Evolutionary conservation across 2,113 vertebrate genomes (phyloP).

Genomic region (Apodemus speciosus): DNA sequence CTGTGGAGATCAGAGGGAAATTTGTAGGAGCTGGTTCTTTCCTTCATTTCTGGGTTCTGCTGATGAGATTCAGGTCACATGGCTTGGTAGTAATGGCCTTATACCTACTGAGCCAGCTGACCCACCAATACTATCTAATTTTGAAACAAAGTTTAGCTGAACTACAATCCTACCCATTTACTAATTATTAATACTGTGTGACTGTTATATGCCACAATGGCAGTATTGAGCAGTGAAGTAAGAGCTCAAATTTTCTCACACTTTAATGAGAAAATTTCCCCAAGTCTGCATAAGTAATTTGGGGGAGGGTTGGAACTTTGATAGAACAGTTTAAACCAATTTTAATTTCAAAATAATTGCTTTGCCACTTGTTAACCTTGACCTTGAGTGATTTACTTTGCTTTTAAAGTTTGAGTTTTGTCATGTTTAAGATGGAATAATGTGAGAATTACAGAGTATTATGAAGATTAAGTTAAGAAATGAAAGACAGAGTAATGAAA

Average conservation of each 20-base stretch:
- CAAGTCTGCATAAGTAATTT: background rate
- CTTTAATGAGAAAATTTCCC: background rate
- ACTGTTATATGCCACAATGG: background rate
- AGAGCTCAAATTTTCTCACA: background rate
- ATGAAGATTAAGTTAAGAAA: slow-evolving; percentile 4
- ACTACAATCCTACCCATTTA: background rate
- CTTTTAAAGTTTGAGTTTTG: background rate
- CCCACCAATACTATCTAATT: background rate
- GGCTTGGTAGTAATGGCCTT: background rate
- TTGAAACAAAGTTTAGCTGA: background rate
- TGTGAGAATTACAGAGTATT: background rate
- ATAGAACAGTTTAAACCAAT: background rate
- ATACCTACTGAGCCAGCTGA: background rate
- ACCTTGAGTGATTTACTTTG: background rate
- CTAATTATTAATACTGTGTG: background rate
- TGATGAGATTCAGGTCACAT: background rate
- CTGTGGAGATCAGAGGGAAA: background rate
- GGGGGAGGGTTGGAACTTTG: background rate
- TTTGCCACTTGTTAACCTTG: background rate
- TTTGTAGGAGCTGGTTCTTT: background rate
- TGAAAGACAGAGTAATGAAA: background rate
- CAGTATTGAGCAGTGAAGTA: background rate
- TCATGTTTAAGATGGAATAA: background rate
- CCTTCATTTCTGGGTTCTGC: background rate
- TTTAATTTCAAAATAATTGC: background rate